Base-by-base conservation (phyloP, 2,888 invertebrate genomes). In the Platynereis dumerilii region DNA sequence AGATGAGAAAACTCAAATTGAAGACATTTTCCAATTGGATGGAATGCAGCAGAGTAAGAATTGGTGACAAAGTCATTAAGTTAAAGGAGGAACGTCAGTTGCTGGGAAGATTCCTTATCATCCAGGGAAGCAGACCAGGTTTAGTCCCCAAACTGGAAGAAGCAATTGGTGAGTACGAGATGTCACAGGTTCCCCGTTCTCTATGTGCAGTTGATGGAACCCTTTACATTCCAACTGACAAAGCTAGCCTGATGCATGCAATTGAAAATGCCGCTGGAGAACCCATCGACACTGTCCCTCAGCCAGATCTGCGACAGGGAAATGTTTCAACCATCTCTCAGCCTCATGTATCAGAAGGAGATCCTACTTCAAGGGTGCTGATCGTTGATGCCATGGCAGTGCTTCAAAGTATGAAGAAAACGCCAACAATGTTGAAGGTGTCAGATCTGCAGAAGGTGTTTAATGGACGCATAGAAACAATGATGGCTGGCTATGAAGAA, bases 371-470 rank as follows among this genome's bases (percentile, higher is more conserved):
- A 17, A 12, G 58, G n/a, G 44, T 59, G 42, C 29, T 64, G 1
- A 60, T 61, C 42, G 44, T 65, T 60, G 61, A 66, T 45, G 66
- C 56, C 28, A 62, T 66, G 66, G 66, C 57, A 27, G 66, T 66
- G 22, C 58, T 65, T n/a, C 66, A 66, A 28, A 57, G 62, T 22
- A 56, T 64, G 64, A 58, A 58, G 24, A 60, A 60, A 34, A 54
- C 53, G 28, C 53, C 34, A 28, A 22, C 20, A 20, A 54, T 54
- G 53, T 17, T 20, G 53, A 64, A 27, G n/a, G 12, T 64, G 5
- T 42, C n/a, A n/a, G 27, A 58, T 54, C 63, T 64, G 22, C 22
- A 66, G 39, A 5, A 48, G 22, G 56, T 56, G 10, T 58, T 34
- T 34, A 7, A 7, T 12, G 12, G 12, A 12, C 5, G 34, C 7